Evolutionary conservation across 2,888 invertebrate species (phyloP), one percentile per base, ranked within the genome.

Genomic region (Philereme vetulata): DNA sequence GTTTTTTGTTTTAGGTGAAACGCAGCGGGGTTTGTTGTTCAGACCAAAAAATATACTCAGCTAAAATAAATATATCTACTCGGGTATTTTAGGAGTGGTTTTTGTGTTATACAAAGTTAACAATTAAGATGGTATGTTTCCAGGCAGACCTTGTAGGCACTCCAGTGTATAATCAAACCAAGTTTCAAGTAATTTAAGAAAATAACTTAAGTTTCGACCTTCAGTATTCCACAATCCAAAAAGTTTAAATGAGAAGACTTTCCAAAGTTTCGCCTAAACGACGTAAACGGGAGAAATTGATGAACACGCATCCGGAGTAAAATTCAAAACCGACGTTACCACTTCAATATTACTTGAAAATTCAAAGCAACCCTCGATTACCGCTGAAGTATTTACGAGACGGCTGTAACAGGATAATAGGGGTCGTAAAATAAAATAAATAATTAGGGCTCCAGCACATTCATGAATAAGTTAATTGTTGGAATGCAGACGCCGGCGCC

Each of bases 391-490:
- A 88, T 90, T 89, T 88, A 89, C 84, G 87, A 84, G 80, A 71
- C 72, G 80, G 78, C 82, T 76, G 82, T 82, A 79, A 82, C 82
- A 76, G 82, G 85, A 85, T 89, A 88, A 90, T 86, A 84, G 88
- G 79, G 76, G 74, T 85, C 88, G 83, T 90, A 90, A 90, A 90
- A 88, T 90, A 89, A 89, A 89, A 87, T 90, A 89, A 90, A 90
- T 90, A 90, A 90, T 90, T 89, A 88, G 82, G 81, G 76, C 78
- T 68, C 77, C 72, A 73, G 85, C 77, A 80, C 80, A 83, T 83
- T 88, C 88, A 88, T 90, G 89, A 90, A 90, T 90, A 86, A 90
- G 81, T 86, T 86, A 87, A 88, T 84, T 84, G 83, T 82, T 71
- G 76, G 80, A 78, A 74, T 85, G 83, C 85, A 83, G 77, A 78